phyloP scores from a whole-genome alignment of 2,888 invertebrate species.

The Malacosoma neustria region DNA sequence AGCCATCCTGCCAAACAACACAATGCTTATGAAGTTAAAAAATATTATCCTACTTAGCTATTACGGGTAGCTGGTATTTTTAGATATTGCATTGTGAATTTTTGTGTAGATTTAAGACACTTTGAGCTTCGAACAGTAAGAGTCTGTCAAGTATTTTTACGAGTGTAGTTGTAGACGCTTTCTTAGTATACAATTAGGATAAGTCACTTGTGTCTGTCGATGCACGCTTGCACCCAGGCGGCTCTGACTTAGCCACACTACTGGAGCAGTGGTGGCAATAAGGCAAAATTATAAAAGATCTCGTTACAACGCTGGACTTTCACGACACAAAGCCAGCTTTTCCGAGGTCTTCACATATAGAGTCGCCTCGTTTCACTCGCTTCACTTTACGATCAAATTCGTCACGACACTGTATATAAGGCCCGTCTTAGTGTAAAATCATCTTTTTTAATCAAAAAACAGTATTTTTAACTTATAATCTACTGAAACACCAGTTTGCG shows the following conservation, averaged over 20 bases:
- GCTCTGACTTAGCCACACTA: no score
- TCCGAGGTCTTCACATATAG: no score
- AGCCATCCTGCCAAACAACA: slow-evolving; percentile 71
- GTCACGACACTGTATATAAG: slow-evolving; percentile 47
- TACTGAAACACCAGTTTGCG: slow-evolving; percentile 74
- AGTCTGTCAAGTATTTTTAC: slow-evolving; percentile 64
- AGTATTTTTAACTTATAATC: slow-evolving; percentile 61
- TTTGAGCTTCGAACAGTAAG: slow-evolving; percentile 66
- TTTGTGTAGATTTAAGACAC: slow-evolving; percentile 69
- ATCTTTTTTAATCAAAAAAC: slow-evolving; percentile 42
- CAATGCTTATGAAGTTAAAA: slow-evolving; percentile 67
- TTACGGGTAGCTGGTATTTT: slow-evolving; percentile 71
- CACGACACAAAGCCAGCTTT: slow-evolving; percentile 1
- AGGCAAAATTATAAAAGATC: no score
- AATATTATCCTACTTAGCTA: slow-evolving; percentile 63
- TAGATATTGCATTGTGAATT: slow-evolving; percentile 72
- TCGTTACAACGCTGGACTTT: slow-evolving; percentile 3
- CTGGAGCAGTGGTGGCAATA: no score
- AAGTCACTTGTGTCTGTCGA: background rate
- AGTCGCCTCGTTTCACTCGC: slow-evolving; percentile 10
- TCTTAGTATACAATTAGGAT: background rate
- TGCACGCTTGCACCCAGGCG: slow-evolving; percentile 5
- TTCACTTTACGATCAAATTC: slow-evolving; percentile 21
- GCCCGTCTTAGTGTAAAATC: slow-evolving; percentile 44
- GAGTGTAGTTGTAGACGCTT: slow-evolving; percentile 33